A percentile compares a stretch with the other conserved stretches of the same genome.
These are phyloP conservation scores for Bombus affinis DNA, from an alignment of 1,140 invertebrate genomes.

Conservation along the genomic window DNA sequence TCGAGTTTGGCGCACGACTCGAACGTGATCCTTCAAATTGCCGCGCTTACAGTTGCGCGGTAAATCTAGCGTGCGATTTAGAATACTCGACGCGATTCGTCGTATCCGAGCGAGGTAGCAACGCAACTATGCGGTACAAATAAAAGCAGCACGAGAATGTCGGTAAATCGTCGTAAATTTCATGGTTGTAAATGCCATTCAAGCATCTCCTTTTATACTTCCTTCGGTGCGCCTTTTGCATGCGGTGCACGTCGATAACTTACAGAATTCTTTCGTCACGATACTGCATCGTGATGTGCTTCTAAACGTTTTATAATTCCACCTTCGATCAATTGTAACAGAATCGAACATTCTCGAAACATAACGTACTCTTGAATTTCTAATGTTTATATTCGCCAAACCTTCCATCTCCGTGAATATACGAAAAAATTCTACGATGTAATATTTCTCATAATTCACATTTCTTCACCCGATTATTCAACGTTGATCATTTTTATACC, in stretches of 20 bases:
- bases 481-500: no score
- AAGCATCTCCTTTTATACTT: conserved; percentile 41
- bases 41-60: not conserved
- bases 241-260: conserved; percentile 15
- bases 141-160: conserved; percentile 24
- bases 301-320: not conserved
- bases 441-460: no score
- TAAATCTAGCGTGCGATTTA: conserved; percentile 16
- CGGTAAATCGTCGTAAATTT: conserved; percentile 64
- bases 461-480: no score
- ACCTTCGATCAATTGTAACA: not conserved
- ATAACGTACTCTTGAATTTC: no score
- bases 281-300: not conserved
- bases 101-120: conserved; percentile 25
- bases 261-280: conserved; percentile 15
- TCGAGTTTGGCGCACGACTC: not conserved
- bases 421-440: no score
- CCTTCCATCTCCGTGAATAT: not conserved
- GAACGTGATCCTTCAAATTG: not conserved
- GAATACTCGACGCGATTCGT: not conserved
- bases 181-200: conserved; percentile 67
- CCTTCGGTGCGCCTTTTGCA: conserved; percentile 7
- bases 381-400: not conserved
- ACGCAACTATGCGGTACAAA: not conserved
- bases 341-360: not conserved